Base-by-base conservation (phyloP, 2,888 invertebrate genomes). In the Oligia latruncula region DNA sequence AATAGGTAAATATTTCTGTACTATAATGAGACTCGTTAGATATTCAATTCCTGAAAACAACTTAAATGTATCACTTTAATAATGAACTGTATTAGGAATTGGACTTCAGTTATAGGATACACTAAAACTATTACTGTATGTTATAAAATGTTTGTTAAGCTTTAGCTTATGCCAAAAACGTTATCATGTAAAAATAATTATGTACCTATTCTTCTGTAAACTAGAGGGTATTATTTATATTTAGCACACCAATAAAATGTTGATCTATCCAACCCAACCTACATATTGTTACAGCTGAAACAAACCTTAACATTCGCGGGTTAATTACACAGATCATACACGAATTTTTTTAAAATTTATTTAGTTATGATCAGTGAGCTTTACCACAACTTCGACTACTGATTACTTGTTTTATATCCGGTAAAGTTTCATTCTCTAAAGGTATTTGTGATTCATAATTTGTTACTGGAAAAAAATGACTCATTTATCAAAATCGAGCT, bases 391-490 rank as follows among this genome's bases (percentile, higher is more conserved):
- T 29, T 62, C 11, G 9, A 29, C 67, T 79, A 20, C 5, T 15
- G n/a, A 2, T 62, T n/a, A n/a, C 60, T 66, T 43, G 58, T 78
- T 66, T 46, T 43, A 43, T 35, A 43, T 71, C 52, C 20, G n/a
- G 52, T 46, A 43, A 40, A 71, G 49, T 55, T 43, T 23, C 6
- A 68, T 73, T 46, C 52, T 62, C 68, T 15, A 29, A 64, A 43
- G 43, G 43, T 9, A 52, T 65, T 82, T 60, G 20, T 66, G 62
- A 79, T 73, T 74, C 79, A 82, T 64, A 20, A 64, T 43, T 70
- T 60, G 55, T 60, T 65, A 70, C 70, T 62, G 71, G 71, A 71
- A 83, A 72, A 71, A 52, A 67, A 71, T 83, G 83, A 83, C 46
- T 80, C 80, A 80, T 62, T 71, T 43, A 52, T 84, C 35, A 73